phyloP scores from a whole-genome alignment of 1,140 invertebrate species.

The Frieseomelitta varia region DNA sequence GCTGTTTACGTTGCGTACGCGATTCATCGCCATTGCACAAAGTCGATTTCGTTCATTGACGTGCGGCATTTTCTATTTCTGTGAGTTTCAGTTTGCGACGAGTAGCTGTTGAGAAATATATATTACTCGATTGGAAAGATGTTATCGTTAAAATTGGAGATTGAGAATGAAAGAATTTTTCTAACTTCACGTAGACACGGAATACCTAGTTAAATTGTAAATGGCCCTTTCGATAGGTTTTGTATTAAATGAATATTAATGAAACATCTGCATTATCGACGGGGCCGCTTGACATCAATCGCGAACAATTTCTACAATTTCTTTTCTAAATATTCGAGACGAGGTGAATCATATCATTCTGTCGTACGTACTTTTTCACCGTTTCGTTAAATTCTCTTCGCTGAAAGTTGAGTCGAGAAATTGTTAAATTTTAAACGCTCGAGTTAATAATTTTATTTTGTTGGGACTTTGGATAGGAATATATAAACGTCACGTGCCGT shows the following conservation, averaged over 20 bases:
- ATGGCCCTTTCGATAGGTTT: not conserved
- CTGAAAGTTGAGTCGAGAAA: not conserved
- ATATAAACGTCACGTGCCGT: not conserved
- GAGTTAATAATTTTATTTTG: not conserved
- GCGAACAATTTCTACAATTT: not conserved
- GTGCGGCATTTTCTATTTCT: too few species aligned
- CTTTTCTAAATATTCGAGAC: not conserved
- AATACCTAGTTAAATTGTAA: not conserved
- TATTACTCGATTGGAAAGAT: not conserved
- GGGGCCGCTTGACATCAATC: not conserved
- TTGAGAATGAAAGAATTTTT: not conserved
- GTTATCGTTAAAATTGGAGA: not conserved
- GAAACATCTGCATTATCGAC: not conserved
- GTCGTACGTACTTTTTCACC: too few species aligned
- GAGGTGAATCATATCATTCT: not conserved
- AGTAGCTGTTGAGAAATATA: not conserved
- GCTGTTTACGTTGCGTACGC: too few species aligned
- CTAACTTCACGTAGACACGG: not conserved
- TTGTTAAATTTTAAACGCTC: not conserved
- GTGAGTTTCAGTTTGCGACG: not conserved
- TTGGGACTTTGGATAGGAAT: not conserved
- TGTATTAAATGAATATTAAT: not conserved
- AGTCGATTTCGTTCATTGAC: too few species aligned
- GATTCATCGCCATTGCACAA: not conserved
- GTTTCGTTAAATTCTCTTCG: not conserved